phyloP scores from a whole-genome alignment of 2,888 invertebrate species.

The Dorcus hopei region DNA sequence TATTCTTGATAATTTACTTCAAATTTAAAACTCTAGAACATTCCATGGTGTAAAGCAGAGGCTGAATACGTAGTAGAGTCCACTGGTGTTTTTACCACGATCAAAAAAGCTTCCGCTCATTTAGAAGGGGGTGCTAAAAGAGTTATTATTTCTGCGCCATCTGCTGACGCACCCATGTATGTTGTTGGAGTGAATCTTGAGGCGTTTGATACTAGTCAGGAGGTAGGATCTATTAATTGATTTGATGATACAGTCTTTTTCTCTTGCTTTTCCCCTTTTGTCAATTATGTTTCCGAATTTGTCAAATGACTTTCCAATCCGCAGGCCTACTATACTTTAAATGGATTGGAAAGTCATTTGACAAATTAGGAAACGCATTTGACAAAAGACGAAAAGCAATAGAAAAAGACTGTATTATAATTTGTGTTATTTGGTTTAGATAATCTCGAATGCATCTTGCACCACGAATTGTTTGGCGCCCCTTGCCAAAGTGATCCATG shows the following conservation, averaged over 20 bases:
- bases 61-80: constrained; percentile 97
- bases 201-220: constrained; percentile 70
- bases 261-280: too few relatives aligned
- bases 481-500: constrained; percentile 93
- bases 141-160: constrained; percentile 96
- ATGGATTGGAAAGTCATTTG: too few relatives aligned
- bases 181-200: constrained; percentile 96
- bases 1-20: constrained; percentile 8
- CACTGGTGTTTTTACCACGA: constrained; percentile 93
- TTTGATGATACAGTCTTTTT: too few relatives aligned
- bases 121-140: constrained; percentile 90
- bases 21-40: constrained; percentile 50
- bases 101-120: constrained; percentile 85
- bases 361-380: too few relatives aligned
- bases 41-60: constrained; percentile 89
- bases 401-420: too few relatives aligned
- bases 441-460: constrained; percentile 95
- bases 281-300: too few relatives aligned
- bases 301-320: too few relatives aligned
- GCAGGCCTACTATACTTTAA: too few relatives aligned
- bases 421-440: constrained; percentile 24
- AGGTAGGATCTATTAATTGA: constrained; percentile 44
- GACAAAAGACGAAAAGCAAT: too few relatives aligned
- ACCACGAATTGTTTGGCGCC: constrained; percentile 99
- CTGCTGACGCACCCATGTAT: constrained; percentile 99